phyloP scores from a whole-genome alignment of 2,797 vertebrate species.

The Scleropages formosus region DNA sequence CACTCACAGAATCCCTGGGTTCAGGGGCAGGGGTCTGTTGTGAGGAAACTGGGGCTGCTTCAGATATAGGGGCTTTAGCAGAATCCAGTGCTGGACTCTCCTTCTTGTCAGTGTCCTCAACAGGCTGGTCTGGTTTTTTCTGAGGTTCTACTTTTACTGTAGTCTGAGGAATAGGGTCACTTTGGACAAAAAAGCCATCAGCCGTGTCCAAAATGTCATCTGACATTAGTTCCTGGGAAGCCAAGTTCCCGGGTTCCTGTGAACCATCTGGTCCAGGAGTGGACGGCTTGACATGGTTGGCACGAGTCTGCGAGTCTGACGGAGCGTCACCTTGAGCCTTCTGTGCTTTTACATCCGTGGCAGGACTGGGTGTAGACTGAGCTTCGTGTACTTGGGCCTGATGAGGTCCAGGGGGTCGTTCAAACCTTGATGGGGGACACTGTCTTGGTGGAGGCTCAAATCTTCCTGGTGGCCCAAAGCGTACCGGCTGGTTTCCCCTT shows the following conservation, averaged over 20 bases:
- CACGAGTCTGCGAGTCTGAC: conserved; percentile 36
- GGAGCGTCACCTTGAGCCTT: conserved; percentile 32
- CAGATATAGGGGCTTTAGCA: conserved; percentile 36
- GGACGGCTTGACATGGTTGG: conserved; percentile 26
- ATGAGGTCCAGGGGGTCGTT: conserved; percentile 51
- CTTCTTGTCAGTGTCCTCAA: conserved; percentile 36
- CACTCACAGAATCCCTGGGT: conserved; percentile 44
- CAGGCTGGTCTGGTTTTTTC: conserved; percentile 26
- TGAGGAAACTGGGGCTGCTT: conserved; percentile 32
- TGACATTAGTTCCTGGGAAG: conserved; percentile 51
- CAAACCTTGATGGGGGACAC: conserved; percentile 48
- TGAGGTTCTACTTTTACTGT: conserved; percentile 28
- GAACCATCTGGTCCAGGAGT: conserved; percentile 45
- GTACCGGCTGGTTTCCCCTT: conserved; percentile 30
- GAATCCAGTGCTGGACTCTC: conserved; percentile 35
- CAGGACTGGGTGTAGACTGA: conserved; percentile 40
- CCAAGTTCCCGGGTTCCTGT: conserved; percentile 24
- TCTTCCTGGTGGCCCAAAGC: conserved; percentile 42
- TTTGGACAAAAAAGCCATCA: conserved; percentile 68
- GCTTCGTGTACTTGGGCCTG: conserved; percentile 28
- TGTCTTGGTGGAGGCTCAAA: conserved; percentile 54
- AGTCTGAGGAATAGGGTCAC: conserved; percentile 73
- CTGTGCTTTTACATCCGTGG: conserved; percentile 34
- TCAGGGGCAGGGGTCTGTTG: conserved; percentile 26
- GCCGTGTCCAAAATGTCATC: conserved; percentile 62